phyloP scores from a whole-genome alignment of 2,888 invertebrate genomes.

The Tetramorium bicarinatum region DNA sequence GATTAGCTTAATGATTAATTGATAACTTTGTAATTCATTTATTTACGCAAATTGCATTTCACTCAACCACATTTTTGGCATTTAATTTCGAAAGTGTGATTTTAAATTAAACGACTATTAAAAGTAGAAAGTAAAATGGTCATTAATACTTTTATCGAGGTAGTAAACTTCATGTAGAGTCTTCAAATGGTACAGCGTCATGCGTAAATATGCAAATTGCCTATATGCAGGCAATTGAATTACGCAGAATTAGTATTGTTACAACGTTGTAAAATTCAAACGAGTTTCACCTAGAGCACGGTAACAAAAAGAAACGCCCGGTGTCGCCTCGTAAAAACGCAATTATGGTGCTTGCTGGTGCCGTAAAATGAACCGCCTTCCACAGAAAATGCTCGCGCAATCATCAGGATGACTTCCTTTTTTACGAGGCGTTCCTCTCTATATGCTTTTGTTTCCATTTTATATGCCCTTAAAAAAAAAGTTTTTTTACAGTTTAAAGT shows the following conservation, averaged over 20 bases:
- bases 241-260: constrained; percentile 25
- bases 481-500: background rate
- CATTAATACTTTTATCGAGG: constrained; percentile 14
- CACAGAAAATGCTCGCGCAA: constrained; percentile 44
- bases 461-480: background rate
- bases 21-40: background rate
- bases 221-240: constrained; percentile 3
- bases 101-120: background rate
- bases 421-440: background rate
- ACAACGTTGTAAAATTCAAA: constrained; percentile 55
- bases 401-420: constrained; percentile 13
- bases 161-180: background rate
- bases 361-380: constrained; percentile 58
- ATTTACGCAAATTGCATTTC: background rate
- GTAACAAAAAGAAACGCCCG: constrained; percentile 47
- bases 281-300: constrained; percentile 7
- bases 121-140: background rate
- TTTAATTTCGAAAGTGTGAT: background rate
- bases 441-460: background rate
- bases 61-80: background rate
- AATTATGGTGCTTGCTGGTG: constrained; percentile 34
- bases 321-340: constrained; percentile 64
- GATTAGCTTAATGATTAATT: background rate
- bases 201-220: background rate
- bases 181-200: constrained; percentile 42